Evolutionary conservation across 2,797 vertebrate species (phyloP).

Genomic region (Lepus oiostolus): DNA sequence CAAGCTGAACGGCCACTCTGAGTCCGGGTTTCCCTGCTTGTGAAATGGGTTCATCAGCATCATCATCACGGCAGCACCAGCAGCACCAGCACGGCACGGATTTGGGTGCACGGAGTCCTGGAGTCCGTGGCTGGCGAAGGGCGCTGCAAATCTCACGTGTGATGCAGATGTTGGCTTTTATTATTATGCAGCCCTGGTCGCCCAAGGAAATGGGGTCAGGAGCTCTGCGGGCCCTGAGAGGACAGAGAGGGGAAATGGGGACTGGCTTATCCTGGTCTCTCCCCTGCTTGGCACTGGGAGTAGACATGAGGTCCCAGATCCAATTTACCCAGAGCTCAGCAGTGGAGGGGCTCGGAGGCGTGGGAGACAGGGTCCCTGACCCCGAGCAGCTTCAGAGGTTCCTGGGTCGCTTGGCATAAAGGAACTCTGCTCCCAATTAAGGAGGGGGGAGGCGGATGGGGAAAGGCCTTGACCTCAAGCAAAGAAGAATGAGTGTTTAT

Average conservation of each 20-base stretch:
- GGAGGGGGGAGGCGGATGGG: background rate
- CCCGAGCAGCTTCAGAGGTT: background rate
- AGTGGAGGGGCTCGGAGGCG: background rate
- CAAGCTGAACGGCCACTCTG: conserved; percentile 15
- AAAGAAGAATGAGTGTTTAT: conserved; percentile 8
- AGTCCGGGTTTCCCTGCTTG: background rate
- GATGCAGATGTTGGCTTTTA: conserved; percentile 36
- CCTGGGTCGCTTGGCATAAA: background rate
- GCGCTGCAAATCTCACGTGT: background rate
- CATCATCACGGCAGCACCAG: background rate
- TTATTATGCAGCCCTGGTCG: conserved; percentile 42
- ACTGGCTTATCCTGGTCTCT: background rate
- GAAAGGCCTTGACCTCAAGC: background rate
- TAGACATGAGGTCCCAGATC: conserved; percentile 53
- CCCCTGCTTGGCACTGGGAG: background rate
- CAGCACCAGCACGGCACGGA: background rate
- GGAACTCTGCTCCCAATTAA: background rate
- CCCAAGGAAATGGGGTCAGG: conserved; percentile 44
- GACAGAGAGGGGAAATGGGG: background rate
- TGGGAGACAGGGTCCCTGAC: background rate
- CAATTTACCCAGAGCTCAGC: background rate
- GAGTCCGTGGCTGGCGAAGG: background rate
- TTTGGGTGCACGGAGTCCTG: conserved; percentile 28
- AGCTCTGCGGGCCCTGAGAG: background rate
- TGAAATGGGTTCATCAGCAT: background rate